Conservation (phyloP, 2,113 vertebrate species). For the Hydrochoerus hydrochaeris region DNA sequence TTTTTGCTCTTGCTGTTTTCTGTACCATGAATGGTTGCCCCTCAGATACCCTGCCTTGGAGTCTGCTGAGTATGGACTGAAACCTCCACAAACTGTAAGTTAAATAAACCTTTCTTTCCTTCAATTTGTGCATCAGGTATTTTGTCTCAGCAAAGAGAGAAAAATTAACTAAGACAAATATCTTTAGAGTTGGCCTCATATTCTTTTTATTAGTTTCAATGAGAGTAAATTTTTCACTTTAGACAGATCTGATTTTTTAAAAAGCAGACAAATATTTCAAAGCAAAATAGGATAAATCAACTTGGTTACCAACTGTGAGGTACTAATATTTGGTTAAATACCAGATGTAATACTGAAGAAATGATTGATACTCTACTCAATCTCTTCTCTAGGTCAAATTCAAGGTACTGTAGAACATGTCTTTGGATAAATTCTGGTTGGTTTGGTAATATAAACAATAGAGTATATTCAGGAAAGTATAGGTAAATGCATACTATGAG, state of each 20-base stretch:
- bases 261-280: constrained; percentile 26
- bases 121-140: too few relatives aligned
- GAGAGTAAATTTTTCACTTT: constrained; percentile 28
- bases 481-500: background rate
- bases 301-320: background rate
- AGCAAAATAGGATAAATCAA: constrained; percentile 30
- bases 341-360: background rate
- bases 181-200: constrained; percentile 7
- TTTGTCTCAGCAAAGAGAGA: too few relatives aligned
- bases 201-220: constrained; percentile 29
- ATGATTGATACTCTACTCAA: background rate
- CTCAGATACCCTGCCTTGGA: too few relatives aligned
- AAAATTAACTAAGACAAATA: too few relatives aligned
- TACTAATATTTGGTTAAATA: background rate
- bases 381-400: constrained; percentile 55
- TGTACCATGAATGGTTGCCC: too few relatives aligned
- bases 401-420: background rate
- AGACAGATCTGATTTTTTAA: background rate
- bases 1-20: too few relatives aligned
- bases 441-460: background rate
- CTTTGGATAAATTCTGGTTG: background rate
- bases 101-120: too few relatives aligned
- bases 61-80: too few relatives aligned
- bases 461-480: constrained; percentile 2
- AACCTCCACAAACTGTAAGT: too few relatives aligned